Base-by-base conservation (phyloP, 2,797 vertebrate genomes). In the Echeneis naucrates region DNA sequence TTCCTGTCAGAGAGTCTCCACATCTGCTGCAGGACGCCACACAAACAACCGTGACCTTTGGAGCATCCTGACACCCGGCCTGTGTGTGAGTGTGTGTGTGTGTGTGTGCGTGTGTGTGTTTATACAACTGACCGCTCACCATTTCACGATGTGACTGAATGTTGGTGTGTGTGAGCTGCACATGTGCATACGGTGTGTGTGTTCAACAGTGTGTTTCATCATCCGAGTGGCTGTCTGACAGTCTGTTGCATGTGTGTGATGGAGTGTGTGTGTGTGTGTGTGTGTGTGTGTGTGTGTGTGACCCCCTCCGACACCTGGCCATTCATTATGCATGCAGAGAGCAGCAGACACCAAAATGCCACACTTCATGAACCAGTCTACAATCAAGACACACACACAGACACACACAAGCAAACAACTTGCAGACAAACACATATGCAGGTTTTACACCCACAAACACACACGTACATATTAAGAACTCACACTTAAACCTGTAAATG, bases 311-410 rank as follows among this genome's bases (percentile, higher is more conserved):
- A 90, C 90, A 95, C 93, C 94, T 94, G 94, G 87, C 82, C 83
- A 89, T 94, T 94, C 89, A 95, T 95, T 94, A 95, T 93, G 93
- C 94, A 95, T 95, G 94, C 94, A 92, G 91, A 88, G 84, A 90
- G 87, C 86, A 90, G 88, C 91, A 89, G 88, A 91, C 91, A 91
- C 92, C 86, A 93, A 95, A 94, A 95, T 94, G 93, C 92, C 93
- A 95, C 92, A 93, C 90, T 93, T 92, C 91, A 93, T 91, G 89
- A 94, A 84, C 81, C 54, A 69, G 80, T 77, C 81, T 77, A 80
- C 76, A 88, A 84, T 86, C 81, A 87, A 77, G 52, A 80, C 77
- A 67, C 53, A 78, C 77, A 73, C 71, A 57, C 73, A 40, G 8
- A 33, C 55, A 42, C 42, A 60, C 16, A 60, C 45, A 62, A n/a